A percentile compares a stretch with the other conserved stretches of the same genome.
These are phyloP conservation scores for Urocolius indicus DNA, from an alignment of 2,113 vertebrate species.

Conservation along the genomic window DNA sequence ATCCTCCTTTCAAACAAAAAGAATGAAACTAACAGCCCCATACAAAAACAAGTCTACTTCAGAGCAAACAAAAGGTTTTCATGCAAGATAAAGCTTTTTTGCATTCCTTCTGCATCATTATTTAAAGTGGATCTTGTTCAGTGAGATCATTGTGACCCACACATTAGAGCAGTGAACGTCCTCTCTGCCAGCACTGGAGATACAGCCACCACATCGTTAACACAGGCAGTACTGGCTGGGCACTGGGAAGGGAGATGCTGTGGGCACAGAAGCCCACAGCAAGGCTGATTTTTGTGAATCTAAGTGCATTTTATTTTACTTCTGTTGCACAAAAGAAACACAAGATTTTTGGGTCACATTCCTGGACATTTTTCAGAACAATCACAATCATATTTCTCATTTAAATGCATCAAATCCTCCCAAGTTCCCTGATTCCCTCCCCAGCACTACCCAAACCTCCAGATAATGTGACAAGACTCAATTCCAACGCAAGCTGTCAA, in stretches of 20 bases:
- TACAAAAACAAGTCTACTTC: not conserved
- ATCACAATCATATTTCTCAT: not conserved
- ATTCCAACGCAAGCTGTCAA: not conserved
- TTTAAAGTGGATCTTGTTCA: not conserved
- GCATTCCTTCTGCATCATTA: not conserved
- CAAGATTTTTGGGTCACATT: not conserved
- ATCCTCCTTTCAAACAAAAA: not conserved
- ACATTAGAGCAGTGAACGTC: not conserved
- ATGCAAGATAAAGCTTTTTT: not conserved
- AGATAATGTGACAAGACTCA: not conserved
- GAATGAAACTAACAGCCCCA: not conserved
- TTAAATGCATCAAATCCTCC: not conserved
- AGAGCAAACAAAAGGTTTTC: not conserved
- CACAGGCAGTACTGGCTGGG: accelerated
- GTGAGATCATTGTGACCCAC: not conserved
- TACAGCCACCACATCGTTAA: accelerated
- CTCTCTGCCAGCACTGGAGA: not conserved
- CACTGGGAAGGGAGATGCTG: not conserved
- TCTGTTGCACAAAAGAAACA: not conserved
- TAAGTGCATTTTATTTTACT: not conserved
- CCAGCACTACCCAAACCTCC: not conserved
- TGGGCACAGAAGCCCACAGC: not conserved
- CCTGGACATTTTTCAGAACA: not conserved
- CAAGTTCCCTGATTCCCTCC: not conserved
- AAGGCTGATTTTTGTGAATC: not conserved